phyloP scores from a whole-genome alignment of 2,888 invertebrate genomes.

The Tolmerus cingulatus region DNA sequence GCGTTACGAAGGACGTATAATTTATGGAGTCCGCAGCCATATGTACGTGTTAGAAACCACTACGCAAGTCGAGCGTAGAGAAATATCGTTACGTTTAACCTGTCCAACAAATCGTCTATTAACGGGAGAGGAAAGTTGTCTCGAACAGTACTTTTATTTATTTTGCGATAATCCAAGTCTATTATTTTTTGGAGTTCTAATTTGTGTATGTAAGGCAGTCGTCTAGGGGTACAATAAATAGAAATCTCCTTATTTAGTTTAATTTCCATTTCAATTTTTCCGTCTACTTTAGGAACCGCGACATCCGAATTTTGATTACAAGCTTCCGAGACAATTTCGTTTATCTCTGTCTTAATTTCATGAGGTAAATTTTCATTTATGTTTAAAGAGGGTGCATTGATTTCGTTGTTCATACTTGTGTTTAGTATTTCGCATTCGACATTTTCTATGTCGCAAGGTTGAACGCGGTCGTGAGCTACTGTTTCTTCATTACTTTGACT shows the following conservation, averaged over 20 bases:
- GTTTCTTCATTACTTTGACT: too few relatives aligned
- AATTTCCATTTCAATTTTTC: neutral
- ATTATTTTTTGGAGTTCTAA: constrained; percentile 1
- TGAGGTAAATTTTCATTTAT: too few relatives aligned
- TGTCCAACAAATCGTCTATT: constrained; percentile 22
- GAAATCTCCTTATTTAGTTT: neutral
- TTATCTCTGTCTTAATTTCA: too few relatives aligned
- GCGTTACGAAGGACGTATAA: constrained; percentile 50
- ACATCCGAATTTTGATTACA: too few relatives aligned
- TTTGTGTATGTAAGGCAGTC: neutral
- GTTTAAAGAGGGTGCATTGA: too few relatives aligned
- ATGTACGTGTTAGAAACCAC: constrained; percentile 48
- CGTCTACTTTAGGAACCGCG: too few relatives aligned
- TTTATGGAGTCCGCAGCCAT: constrained; percentile 47
- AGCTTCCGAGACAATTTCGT: too few relatives aligned
- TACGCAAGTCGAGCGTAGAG: constrained; percentile 46
- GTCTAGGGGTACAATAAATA: neutral
- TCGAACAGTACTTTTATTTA: constrained; percentile 39
- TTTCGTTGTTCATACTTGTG: too few relatives aligned
- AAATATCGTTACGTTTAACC: constrained; percentile 47
- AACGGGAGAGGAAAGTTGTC: constrained; percentile 41
- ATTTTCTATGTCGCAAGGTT: too few relatives aligned
- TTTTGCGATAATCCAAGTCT: constrained; percentile 39
- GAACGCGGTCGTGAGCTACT: too few relatives aligned
- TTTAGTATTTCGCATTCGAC: too few relatives aligned